Evolutionary conservation across 2,113 vertebrate species (phyloP).

Genomic region (Vulpes vulpes): DNA sequence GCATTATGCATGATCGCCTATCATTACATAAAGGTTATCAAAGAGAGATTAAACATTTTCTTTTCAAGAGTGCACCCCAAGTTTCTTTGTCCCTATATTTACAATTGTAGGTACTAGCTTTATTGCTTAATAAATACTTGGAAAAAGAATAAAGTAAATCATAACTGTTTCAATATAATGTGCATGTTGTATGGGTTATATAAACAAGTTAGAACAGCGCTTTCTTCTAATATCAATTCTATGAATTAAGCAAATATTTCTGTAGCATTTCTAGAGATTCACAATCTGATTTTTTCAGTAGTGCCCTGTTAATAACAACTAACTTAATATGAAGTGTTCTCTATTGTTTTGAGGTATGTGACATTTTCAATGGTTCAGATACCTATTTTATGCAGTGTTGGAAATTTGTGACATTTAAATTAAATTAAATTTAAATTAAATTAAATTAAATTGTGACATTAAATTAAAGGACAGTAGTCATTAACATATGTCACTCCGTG

Average conservation of each 20-base stretch:
- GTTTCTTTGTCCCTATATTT: neutral
- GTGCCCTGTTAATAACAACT: neutral
- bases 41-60: neutral
- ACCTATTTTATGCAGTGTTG: neutral
- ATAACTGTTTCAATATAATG: neutral
- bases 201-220: neutral
- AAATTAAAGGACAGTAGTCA: neutral
- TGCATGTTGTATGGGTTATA: neutral
- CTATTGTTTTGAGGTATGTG: neutral
- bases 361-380: neutral
- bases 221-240: neutral
- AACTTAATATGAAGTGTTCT: neutral
- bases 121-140: neutral
- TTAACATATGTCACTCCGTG: neutral
- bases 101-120: neutral
- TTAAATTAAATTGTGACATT: conserved; percentile 7
- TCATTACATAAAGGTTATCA: neutral
- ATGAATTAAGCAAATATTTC: neutral
- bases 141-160: neutral
- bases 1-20: neutral
- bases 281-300: neutral
- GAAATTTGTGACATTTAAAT: conserved; percentile 23
- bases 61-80: neutral
- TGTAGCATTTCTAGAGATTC: neutral
- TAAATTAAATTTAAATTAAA: neutral